These are phyloP conservation scores for Apeira syringaria DNA, from an alignment of 2,888 invertebrate species.

Conservation along the genomic window DNA sequence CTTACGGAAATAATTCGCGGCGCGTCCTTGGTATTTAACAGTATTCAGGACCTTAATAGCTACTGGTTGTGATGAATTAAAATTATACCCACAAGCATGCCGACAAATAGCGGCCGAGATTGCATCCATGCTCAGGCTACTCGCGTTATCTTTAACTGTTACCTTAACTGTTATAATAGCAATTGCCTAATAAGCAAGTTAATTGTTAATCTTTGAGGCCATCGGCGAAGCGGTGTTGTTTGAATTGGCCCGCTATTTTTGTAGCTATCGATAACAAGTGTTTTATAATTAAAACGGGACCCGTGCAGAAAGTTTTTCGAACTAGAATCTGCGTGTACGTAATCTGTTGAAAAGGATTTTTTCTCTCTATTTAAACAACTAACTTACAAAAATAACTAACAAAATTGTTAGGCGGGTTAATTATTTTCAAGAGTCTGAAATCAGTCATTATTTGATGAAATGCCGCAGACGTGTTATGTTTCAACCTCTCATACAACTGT, in stretches of 20 bases:
- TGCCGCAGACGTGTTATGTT: too few species aligned
- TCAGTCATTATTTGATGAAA: too few species aligned
- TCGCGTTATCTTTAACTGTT: constrained; percentile 39
- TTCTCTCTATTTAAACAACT: too few species aligned
- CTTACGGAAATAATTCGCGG: too few species aligned
- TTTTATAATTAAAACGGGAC: not conserved
- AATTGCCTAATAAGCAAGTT: constrained; percentile 34
- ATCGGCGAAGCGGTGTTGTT: constrained; percentile 13
- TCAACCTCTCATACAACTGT: too few species aligned
- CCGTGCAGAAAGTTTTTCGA: not conserved
- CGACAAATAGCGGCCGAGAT: constrained; percentile 38
- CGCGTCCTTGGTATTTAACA: constrained; percentile 75
- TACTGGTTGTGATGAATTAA: constrained; percentile 71
- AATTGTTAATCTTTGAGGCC: constrained; percentile 26
- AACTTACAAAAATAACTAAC: too few species aligned
- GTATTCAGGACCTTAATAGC: constrained; percentile 68
- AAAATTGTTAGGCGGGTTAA: too few species aligned
- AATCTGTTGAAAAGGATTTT: too few species aligned
- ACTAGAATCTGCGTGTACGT: too few species aligned
- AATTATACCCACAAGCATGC: constrained; percentile 48
- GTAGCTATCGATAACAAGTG: not conserved
- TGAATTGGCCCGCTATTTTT: constrained; percentile 3
- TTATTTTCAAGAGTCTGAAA: too few species aligned
- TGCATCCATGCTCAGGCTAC: constrained; percentile 28
- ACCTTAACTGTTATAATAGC: constrained; percentile 42